Percentiles rank a stretch among this genome's conserved stretches.
Evolutionary conservation across 2,113 vertebrate genomes (phyloP).

Genomic region (Pipra filicauda): DNA sequence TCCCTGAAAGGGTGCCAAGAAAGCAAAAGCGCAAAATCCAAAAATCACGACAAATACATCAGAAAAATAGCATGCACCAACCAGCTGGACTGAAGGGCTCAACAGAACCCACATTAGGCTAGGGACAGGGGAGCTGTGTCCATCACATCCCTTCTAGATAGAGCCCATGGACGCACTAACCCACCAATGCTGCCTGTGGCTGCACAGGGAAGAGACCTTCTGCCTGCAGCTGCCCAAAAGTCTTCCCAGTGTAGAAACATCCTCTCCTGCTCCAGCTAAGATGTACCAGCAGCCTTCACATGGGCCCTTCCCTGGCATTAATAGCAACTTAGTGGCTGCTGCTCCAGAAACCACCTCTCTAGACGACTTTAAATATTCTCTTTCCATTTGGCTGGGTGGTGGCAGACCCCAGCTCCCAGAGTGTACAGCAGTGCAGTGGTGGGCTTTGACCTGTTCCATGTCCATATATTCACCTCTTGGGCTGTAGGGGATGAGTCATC

Average conservation of each 20-base stretch:
- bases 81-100: not conserved
- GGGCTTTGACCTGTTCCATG: not conserved
- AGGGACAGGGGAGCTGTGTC: not conserved
- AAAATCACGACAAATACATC: not conserved
- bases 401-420: not conserved
- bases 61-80: not conserved
- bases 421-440: not conserved
- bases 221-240: not conserved
- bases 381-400: not conserved
- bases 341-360: not conserved
- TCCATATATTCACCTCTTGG: not conserved
- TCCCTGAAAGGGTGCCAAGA: conserved; percentile 11
- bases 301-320: not conserved
- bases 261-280: not conserved
- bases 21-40: not conserved
- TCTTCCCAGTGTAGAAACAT: not conserved
- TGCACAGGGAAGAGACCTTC: not conserved
- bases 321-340: not conserved
- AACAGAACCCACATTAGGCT: not conserved
- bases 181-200: not conserved
- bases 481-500: not conserved
- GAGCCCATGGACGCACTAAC: not conserved
- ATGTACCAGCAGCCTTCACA: not conserved
- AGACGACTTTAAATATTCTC: not conserved
- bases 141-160: not conserved